Percentiles rank a stretch among this genome's conserved stretches.
Conservation (phyloP, 2,888 invertebrate genomes). For the Mythimna lalbum region DNA sequence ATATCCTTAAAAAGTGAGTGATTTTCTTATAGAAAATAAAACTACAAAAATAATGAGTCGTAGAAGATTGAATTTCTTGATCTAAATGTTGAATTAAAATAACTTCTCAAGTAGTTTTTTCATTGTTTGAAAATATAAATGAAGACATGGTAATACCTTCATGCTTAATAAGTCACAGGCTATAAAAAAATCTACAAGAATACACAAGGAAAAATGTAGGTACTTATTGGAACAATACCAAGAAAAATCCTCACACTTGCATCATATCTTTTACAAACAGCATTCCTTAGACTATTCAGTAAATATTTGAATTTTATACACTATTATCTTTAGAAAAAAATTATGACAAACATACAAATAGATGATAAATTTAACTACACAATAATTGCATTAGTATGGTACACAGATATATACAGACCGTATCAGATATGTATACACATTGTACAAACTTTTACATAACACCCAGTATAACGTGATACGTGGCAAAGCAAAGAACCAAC, state of each 20-base stretch:
- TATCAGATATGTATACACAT: constrained; percentile 36
- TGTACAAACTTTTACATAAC: neutral
- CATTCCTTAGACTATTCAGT: constrained; percentile 16
- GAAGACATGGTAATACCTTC: neutral
- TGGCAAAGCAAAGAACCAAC: neutral
- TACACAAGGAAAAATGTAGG: neutral
- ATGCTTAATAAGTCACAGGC: neutral
- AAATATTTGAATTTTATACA: neutral
- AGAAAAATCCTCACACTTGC: constrained; percentile 4
- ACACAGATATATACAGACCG: constrained; percentile 15
- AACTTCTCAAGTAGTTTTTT: neutral
- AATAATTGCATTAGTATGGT: constrained; percentile 40
- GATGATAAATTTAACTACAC: constrained; percentile 38
- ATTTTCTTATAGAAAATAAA: no score
- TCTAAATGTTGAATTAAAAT: no score
- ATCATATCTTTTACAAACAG: constrained; percentile 20
- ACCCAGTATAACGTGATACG: constrained; percentile 2
- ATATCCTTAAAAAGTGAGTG: neutral
- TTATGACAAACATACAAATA: constrained; percentile 13
- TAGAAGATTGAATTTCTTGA: neutral
- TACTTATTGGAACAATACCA: constrained; percentile 19
- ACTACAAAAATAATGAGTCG: neutral
- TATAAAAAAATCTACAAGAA: neutral
- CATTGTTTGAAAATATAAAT: neutral
- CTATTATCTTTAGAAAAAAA: constrained; percentile 10